phyloP scores from a whole-genome alignment of 2,888 invertebrate genomes.

The Notodonta dromedarius region DNA sequence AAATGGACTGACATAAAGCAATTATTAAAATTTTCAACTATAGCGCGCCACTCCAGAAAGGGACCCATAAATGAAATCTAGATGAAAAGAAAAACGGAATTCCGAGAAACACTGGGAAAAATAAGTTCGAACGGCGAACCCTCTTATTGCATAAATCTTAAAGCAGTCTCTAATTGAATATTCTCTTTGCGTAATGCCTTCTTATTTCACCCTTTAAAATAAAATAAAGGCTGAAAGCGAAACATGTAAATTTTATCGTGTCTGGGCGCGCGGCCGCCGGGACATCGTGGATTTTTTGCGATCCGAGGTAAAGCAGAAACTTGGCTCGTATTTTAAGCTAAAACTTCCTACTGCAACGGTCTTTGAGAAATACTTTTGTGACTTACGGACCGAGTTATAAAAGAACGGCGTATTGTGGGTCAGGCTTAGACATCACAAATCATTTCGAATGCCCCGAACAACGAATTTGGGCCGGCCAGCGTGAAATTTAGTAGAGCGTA shows the following conservation, averaged over 20 bases:
- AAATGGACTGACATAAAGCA: too few species aligned
- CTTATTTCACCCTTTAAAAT: conserved; percentile 82
- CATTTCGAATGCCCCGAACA: conserved; percentile 53
- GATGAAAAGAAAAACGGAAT: conserved; percentile 21
- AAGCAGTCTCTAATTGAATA: conserved; percentile 79
- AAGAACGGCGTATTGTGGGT: conserved; percentile 66
- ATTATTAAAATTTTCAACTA: background rate
- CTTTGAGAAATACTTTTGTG: conserved; percentile 74
- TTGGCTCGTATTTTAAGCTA: conserved; percentile 79
- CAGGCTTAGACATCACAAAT: conserved; percentile 60
- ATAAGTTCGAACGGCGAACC: conserved; percentile 55
- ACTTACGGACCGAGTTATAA: conserved; percentile 74
- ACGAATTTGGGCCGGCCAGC: conserved; percentile 53
- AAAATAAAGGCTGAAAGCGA: conserved; percentile 78
- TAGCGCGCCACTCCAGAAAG: conserved; percentile 11
- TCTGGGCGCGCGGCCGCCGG: conserved; percentile 66
- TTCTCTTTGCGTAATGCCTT: conserved; percentile 78
- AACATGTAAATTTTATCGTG: conserved; percentile 83
- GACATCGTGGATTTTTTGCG: conserved; percentile 71
- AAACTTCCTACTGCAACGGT: conserved; percentile 75
- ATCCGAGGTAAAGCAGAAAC: conserved; percentile 72
- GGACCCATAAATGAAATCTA: conserved; percentile 27
- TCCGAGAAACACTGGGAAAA: conserved; percentile 43
- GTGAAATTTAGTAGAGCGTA: conserved; percentile 41
- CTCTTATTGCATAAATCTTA: conserved; percentile 68